Base-by-base conservation (phyloP, 2,888 invertebrate species). In the Belgica antarctica region DNA sequence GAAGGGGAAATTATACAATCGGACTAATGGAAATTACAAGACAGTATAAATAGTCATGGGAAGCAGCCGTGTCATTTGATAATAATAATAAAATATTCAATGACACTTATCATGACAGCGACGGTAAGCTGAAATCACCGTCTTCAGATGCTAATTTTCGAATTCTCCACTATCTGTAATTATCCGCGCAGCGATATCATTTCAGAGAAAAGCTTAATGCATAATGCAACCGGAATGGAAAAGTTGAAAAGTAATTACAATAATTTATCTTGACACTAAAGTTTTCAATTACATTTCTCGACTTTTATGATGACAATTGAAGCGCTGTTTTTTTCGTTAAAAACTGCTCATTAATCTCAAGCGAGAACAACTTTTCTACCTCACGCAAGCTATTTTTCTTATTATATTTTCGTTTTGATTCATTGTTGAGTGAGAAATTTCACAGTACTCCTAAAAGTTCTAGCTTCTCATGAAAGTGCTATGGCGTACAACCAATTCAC, bases 401-500 rank as follows among this genome's bases (percentile, higher is more conserved):
- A 5, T 31, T 31, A 8, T 31, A 8, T n/a, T n/a, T 31, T 31
- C 34, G 12, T 24, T 19, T 22, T 52, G 59, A 59, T 59, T 2
- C 59, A 59, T 27, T 59, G 59, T 59, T 19, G 25, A 59, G 27
- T 59, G 59, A 15, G 59, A 59, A 59, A 59, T 10, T 59, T 59
- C 59, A 27, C 59, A 59, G 59, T n/a, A n/a, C n/a, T n/a, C n/a
- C n/a, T n/a, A n/a, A n/a, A n/a, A n/a, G n/a, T n/a, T n/a, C n/a
- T n/a, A n/a, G n/a, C n/a, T n/a, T n/a, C n/a, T n/a, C n/a, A n/a
- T n/a, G 27, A n/a, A 25, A n/a, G n/a, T n/a, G n/a, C n/a, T n/a
- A n/a, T n/a, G 27, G 59, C 59, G 27, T 57, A 68, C 31, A 47
- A 68, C 68, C 52, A 57, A n/a, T 68, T 47, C 19, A 68, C 22